Evolutionary conservation across 1,140 invertebrate genomes (phyloP).

Genomic region (Tenebrio molitor): DNA sequence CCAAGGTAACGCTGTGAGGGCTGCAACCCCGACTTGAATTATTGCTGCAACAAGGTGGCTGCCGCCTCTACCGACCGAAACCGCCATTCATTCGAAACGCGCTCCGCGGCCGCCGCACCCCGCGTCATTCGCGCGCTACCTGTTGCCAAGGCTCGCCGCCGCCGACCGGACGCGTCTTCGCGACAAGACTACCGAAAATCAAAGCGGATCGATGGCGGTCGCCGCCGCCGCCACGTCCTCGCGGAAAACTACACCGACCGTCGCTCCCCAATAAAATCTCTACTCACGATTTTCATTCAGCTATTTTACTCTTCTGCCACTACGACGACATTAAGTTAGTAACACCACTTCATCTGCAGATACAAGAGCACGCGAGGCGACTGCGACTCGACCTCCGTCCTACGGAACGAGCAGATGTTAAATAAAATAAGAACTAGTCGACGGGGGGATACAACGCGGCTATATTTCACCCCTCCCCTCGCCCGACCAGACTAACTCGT

Average conservation of each 20-base stretch:
- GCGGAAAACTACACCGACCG: too few relatives aligned
- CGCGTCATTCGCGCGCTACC: constrained; percentile 31
- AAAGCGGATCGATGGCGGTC: constrained; percentile 7
- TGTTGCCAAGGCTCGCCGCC: constrained; percentile 24
- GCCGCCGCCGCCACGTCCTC: too few relatives aligned
- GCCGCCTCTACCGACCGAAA: constrained; percentile 49
- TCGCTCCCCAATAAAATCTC: too few relatives aligned
- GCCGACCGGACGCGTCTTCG: too few relatives aligned
- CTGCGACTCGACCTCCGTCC: constrained; percentile 1
- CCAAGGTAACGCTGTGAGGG: constrained; percentile 62
- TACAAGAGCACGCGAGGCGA: neutral
- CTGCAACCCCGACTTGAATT: constrained; percentile 63
- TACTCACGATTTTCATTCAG: too few relatives aligned
- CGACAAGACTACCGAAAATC: too few relatives aligned
- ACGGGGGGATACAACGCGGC: constrained; percentile 41
- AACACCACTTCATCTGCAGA: neutral
- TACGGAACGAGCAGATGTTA: constrained; percentile 45
- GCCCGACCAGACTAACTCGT: constrained; percentile 6
- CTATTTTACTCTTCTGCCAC: too few relatives aligned
- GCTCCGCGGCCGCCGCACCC: constrained; percentile 8
- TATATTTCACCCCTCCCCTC: constrained; percentile 42
- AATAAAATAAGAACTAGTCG: constrained; percentile 46
- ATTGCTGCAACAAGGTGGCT: constrained; percentile 65
- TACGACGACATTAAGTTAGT: too few relatives aligned
- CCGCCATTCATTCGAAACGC: constrained; percentile 17